Evolutionary conservation across 2,797 vertebrate species (phyloP).

Genomic region (Pteronotus mesoamericanus): DNA sequence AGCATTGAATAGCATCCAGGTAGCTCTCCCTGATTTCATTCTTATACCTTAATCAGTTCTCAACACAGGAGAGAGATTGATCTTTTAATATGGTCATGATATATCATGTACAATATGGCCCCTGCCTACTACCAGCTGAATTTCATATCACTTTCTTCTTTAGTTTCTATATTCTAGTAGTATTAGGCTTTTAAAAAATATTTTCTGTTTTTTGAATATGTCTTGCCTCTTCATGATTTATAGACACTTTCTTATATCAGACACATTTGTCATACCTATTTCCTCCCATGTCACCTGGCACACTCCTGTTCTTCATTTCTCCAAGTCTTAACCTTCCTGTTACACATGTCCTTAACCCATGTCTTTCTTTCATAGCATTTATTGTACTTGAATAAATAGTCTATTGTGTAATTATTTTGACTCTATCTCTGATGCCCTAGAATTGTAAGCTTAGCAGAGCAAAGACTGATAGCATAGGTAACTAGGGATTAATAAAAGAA

Average conservation of each 20-base stretch:
- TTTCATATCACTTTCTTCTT: neutral
- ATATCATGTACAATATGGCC: neutral
- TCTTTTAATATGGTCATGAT: neutral
- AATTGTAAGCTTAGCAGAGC: neutral
- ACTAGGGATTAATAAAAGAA: neutral
- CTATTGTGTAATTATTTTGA: neutral
- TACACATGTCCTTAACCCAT: neutral
- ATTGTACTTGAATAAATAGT: neutral
- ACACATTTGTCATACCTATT: neutral
- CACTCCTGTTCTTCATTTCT: neutral
- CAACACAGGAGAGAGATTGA: neutral
- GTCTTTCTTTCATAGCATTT: neutral
- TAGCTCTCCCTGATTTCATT: neutral
- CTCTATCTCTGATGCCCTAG: neutral
- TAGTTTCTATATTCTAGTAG: neutral
- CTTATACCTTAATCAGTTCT: neutral
- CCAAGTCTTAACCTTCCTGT: neutral
- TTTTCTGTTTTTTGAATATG: neutral
- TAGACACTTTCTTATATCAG: neutral
- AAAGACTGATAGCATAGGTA: neutral
- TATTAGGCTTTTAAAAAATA: neutral
- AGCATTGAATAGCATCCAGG: neutral
- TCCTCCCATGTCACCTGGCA: neutral
- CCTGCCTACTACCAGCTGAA: neutral
- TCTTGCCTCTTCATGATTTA: neutral